Percentiles rank a stretch among this genome's conserved stretches.
These are phyloP conservation scores for Pitangus sulphuratus DNA, from an alignment of 2,797 vertebrate genomes.

Conservation along the genomic window DNA sequence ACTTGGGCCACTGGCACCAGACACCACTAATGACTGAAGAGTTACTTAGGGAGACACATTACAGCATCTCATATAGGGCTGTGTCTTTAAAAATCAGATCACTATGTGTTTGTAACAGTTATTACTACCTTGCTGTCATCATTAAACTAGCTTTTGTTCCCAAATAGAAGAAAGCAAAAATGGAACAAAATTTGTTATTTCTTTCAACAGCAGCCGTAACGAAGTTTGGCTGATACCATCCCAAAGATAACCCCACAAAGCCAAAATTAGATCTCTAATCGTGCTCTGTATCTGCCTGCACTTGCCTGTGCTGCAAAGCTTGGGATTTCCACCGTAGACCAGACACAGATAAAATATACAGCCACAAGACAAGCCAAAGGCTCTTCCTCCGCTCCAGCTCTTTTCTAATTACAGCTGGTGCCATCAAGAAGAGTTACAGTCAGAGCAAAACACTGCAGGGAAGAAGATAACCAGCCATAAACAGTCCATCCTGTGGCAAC, in stretches of 20 bases:
- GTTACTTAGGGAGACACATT: background rate
- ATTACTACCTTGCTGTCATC: background rate
- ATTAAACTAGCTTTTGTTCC: background rate
- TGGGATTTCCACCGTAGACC: background rate
- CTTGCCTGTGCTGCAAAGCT: background rate
- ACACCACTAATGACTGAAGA: background rate
- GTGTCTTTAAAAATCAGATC: background rate
- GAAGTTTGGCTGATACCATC: background rate
- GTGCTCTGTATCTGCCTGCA: background rate
- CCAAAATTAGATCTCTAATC: background rate
- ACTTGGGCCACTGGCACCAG: background rate
- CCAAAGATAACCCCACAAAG: background rate
- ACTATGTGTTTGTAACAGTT: background rate
- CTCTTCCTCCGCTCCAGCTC: background rate
- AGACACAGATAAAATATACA: background rate
- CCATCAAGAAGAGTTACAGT: background rate
- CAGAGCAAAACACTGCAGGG: background rate
- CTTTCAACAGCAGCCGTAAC: background rate
- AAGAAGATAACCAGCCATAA: background rate
- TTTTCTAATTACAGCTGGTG: background rate
- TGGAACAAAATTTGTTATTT: background rate
- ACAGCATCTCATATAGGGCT: background rate
- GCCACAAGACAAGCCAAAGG: background rate
- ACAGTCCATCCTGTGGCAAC: background rate
- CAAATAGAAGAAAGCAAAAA: background rate